phyloP scores from a whole-genome alignment of 2,797 vertebrate genomes.

The Clarias platycephalus region DNA sequence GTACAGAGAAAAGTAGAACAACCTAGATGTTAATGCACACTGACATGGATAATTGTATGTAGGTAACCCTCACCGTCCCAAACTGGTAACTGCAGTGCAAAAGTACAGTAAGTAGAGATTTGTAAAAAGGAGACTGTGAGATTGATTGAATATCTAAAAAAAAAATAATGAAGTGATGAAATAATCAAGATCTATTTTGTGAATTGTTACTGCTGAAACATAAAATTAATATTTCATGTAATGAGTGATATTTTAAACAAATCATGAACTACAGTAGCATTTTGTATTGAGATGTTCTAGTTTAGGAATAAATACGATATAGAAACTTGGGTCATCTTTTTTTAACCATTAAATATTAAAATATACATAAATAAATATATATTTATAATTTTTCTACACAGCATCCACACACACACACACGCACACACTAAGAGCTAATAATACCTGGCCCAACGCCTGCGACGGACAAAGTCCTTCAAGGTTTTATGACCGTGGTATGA shows the following conservation, averaged over 20 bases:
- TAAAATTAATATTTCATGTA: neutral
- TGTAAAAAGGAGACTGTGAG: neutral
- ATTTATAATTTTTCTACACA: neutral
- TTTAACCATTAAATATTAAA: neutral
- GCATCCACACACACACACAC: neutral
- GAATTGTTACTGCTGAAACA: neutral
- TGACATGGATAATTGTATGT: neutral
- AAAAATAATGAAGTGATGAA: neutral
- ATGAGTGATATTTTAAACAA: neutral
- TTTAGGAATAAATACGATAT: neutral
- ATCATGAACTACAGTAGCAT: neutral
- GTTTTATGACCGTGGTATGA: slow-evolving; percentile 95
- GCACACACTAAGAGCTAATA: neutral
- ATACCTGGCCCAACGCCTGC: slow-evolving; percentile 95
- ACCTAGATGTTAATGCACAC: neutral
- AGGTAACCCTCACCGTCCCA: neutral
- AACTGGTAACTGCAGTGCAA: neutral
- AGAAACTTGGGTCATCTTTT: neutral
- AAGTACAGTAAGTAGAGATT: no score
- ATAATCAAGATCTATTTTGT: neutral
- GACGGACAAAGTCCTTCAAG: slow-evolving; percentile 96
- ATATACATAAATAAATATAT: no score
- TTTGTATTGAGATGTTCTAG: neutral
- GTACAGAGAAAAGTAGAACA: slow-evolving; percentile 15
- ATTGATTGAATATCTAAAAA: neutral